Base-by-base conservation (phyloP, 2,888 invertebrate species). In the Drosophila helvetica region DNA sequence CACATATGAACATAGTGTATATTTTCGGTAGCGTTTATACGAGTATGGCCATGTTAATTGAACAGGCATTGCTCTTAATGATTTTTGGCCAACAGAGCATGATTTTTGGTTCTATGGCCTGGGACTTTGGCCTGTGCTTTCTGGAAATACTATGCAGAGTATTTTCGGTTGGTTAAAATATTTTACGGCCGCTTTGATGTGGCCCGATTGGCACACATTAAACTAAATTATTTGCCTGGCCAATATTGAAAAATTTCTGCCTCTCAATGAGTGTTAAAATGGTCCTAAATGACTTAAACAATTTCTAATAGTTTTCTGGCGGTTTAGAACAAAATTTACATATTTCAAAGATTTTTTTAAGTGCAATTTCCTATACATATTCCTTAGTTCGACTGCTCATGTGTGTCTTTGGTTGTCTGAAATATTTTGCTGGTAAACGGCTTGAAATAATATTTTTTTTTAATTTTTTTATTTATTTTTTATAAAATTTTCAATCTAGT, bases 1-100 rank as follows among this genome's bases (percentile, higher is more conserved):
- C 3, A 19, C 9, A 19, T 38, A 53, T 15, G 38, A 1, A 38
- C 30, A 22, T n/a, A 15, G 22, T 60, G 33, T 22, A 55, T 55
- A 51, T 46, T 46, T 38, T 38, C 15, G 38, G 5, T 38, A 6
- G 38, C 15, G 15, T 38, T 38, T 38, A 15, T 38, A 15, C 38
- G 38, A 38, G 38, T 80, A 58, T 70, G 55, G 74, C 71, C 61
- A 73, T 55, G 77, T 81, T 85, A 73, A 85, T 85, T 81, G 85
- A 81, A 78, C 80, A 79, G 79, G 86, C 80, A 81, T 58, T 79
- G 67, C 46, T 54, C 63, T 56, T 70, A 61, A 75, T 77, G 64
- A 79, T 72, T 74, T 74, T 64, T 69, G 63, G 60, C 66, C 77
- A 63, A 17, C 69, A 70, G 66, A 60, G 71, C 61, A 70, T 55